Evolutionary conservation across 2,888 invertebrate species (phyloP).

Genomic region (Marronus borbonicus): DNA sequence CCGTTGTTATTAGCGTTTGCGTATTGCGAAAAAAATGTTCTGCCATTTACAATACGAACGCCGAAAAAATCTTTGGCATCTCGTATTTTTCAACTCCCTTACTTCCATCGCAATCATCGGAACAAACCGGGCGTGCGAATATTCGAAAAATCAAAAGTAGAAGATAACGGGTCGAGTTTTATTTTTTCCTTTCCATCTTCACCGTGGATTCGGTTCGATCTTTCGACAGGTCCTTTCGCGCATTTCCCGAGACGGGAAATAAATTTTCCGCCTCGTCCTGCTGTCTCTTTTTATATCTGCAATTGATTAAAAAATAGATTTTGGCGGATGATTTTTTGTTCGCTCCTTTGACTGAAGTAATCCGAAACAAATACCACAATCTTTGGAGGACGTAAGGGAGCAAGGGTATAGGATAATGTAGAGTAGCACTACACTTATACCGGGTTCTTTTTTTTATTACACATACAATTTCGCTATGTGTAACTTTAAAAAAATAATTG

Average conservation of each 20-base stretch:
- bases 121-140: conserved; percentile 40
- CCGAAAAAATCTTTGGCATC: conserved; percentile 7
- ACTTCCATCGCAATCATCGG: conserved; percentile 23
- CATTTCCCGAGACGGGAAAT: conserved; percentile 45
- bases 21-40: conserved; percentile 1
- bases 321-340: conserved; percentile 26
- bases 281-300: conserved; percentile 37
- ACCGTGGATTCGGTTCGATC: conserved; percentile 17
- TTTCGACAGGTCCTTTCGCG: conserved; percentile 31
- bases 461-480: no score
- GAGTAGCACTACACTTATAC: no score
- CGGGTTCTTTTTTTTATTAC: no score
- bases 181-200: conserved; percentile 33
- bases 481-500: no score
- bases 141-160: conserved; percentile 42
- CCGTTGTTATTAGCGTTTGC: neutral
- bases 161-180: conserved; percentile 24
- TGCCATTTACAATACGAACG: neutral
- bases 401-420: neutral
- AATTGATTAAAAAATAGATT: conserved; percentile 47
- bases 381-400: neutral
- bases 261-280: conserved; percentile 42
- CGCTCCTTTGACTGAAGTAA: conserved; percentile 8
- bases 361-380: conserved; percentile 11
- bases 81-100: conserved; percentile 15